Conservation (phyloP, 2,888 invertebrate species). For the Molorchus minor region DNA sequence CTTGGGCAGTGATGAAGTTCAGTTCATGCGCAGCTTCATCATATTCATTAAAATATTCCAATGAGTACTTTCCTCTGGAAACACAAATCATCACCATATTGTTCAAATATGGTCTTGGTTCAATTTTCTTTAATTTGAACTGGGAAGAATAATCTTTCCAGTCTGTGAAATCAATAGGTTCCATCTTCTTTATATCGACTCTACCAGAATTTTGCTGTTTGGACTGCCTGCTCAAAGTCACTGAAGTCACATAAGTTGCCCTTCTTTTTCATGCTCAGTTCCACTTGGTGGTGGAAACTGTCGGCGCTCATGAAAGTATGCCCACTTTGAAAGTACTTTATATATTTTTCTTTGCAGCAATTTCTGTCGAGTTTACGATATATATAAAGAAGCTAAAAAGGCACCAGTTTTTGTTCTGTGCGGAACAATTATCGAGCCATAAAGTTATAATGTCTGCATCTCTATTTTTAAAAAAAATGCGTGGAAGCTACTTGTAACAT, state of each 20-base stretch:
- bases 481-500: conserved; percentile 26
- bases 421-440: neutral
- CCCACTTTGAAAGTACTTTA: conserved; percentile 8
- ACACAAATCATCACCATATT: neutral
- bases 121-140: neutral
- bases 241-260: neutral
- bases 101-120: neutral
- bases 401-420: neutral
- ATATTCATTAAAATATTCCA: conserved; percentile 4
- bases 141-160: neutral
- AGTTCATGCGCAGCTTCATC: neutral
- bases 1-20: neutral
- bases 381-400: neutral
- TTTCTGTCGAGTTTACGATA: conserved; percentile 1
- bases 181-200: neutral
- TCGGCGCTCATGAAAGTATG: neutral
- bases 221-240: neutral
- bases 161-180: neutral
- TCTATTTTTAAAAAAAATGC: conserved; percentile 15
- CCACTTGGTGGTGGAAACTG: too few relatives aligned
- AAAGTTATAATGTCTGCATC: conserved; percentile 7
- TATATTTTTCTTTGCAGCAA: conserved; percentile 4
- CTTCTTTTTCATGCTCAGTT: neutral
- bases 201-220: neutral
- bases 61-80: neutral